Conservation (phyloP, 2,888 invertebrate genomes). For the Philaethria dido region DNA sequence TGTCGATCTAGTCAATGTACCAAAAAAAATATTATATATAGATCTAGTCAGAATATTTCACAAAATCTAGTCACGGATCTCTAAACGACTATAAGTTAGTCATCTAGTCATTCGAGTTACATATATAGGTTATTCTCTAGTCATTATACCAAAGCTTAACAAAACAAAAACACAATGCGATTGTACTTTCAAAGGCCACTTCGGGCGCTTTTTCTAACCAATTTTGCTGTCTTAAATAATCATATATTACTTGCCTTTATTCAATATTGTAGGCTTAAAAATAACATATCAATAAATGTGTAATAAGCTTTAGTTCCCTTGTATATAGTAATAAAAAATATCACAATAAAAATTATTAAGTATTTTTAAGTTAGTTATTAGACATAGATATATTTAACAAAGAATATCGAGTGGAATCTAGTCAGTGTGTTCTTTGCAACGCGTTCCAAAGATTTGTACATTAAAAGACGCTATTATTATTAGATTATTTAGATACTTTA, state of each 20-base stretch:
- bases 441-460: constrained; percentile 82
- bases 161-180: not conserved
- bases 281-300: constrained; percentile 29
- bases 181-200: not conserved
- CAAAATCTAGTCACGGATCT: not conserved
- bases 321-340: constrained; percentile 14
- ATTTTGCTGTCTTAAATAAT: not conserved
- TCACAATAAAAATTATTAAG: not conserved
- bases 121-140: not conserved
- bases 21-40: not conserved
- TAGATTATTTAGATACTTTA: constrained; percentile 37
- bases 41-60: not conserved
- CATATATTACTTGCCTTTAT: constrained; percentile 26
- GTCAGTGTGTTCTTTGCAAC: constrained; percentile 80
- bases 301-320: not conserved
- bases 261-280: not conserved
- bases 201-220: not conserved
- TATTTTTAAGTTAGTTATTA: constrained; percentile 24
- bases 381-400: constrained; percentile 43
- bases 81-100: too few relatives aligned
- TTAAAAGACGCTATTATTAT: constrained; percentile 64
- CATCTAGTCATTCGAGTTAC: not conserved
- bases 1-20: not conserved
- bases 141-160: constrained; percentile 10
- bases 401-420: constrained; percentile 73